Conservation (phyloP, 1,140 invertebrate genomes). For the Sogatella furcifera region DNA sequence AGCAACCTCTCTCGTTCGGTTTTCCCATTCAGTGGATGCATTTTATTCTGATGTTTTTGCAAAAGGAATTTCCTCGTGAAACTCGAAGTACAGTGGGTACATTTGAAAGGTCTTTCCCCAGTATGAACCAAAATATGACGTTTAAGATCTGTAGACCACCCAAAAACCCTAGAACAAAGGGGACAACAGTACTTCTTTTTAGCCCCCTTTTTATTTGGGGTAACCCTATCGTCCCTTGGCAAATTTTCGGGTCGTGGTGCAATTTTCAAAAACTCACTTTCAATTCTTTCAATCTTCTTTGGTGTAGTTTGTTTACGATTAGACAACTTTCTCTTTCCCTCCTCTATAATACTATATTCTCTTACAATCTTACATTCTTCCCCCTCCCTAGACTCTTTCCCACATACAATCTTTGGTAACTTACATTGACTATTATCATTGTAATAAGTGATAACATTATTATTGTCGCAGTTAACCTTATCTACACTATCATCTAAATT, state of each 20-base stretch:
- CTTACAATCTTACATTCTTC: conserved; percentile 8
- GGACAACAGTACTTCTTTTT: conserved; percentile 28
- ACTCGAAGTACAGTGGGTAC: conserved; percentile 63
- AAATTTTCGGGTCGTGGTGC: conserved; percentile 4
- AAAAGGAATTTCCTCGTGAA: conserved; percentile 42
- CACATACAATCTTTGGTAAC: background rate
- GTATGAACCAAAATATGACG: conserved; percentile 63
- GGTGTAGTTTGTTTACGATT: conserved; percentile 18
- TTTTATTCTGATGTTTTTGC: conserved; percentile 30
- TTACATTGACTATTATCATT: background rate
- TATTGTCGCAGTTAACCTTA: background rate
- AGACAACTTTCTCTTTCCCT: conserved; percentile 18
- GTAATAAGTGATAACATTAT: background rate
- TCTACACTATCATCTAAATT: background rate
- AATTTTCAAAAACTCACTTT: background rate
- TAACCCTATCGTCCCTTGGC: background rate
- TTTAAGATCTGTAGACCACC: conserved; percentile 33
- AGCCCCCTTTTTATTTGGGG: background rate
- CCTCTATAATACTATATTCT: conserved; percentile 25
- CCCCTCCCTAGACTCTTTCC: background rate
- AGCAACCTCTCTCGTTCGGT: background rate
- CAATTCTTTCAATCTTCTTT: conserved; percentile 16
- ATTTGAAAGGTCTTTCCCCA: conserved; percentile 64
- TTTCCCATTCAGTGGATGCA: conserved; percentile 22
- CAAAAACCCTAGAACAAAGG: conserved; percentile 29